Percentiles rank a stretch among this genome's conserved stretches.
These are phyloP conservation scores for Kryptolebias marmoratus DNA, from an alignment of 2,113 vertebrate genomes.

Conservation along the genomic window DNA sequence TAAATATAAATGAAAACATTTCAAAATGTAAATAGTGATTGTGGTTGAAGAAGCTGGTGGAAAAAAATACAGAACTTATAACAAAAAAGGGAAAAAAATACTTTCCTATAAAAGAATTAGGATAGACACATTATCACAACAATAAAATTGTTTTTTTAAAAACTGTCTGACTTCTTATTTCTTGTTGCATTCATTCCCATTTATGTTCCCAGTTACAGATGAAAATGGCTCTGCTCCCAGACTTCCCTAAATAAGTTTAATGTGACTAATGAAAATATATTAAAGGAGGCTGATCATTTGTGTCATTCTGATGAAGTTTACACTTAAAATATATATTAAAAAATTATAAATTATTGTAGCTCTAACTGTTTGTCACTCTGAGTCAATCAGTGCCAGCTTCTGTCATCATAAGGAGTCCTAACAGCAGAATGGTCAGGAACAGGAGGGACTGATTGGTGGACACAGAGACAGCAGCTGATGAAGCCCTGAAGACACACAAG, in stretches of 20 bases:
- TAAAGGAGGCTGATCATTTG: too few relatives aligned
- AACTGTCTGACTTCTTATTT: constrained; percentile 17
- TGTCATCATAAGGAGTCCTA: constrained; percentile 10
- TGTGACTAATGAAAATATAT: too few relatives aligned
- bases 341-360: background rate
- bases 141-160: constrained; percentile 64
- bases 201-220: background rate
- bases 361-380: background rate
- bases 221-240: background rate
- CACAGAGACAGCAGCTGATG: constrained; percentile 26
- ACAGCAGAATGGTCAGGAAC: background rate
- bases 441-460: constrained; percentile 1
- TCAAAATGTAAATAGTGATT: constrained; percentile 80
- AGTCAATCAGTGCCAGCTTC: background rate
- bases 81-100: constrained; percentile 61
- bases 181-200: background rate
- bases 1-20: constrained; percentile 37
- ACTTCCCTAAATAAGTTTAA: too few relatives aligned
- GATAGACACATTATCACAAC: constrained; percentile 48
- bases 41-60: constrained; percentile 19
- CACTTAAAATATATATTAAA: background rate
- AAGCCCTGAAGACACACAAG: constrained; percentile 65
- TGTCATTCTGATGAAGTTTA: background rate
- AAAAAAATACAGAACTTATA: constrained; percentile 36
- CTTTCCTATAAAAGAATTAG: constrained; percentile 62